phyloP scores from a whole-genome alignment of 2,888 invertebrate genomes.

The Morpho helenor region DNA sequence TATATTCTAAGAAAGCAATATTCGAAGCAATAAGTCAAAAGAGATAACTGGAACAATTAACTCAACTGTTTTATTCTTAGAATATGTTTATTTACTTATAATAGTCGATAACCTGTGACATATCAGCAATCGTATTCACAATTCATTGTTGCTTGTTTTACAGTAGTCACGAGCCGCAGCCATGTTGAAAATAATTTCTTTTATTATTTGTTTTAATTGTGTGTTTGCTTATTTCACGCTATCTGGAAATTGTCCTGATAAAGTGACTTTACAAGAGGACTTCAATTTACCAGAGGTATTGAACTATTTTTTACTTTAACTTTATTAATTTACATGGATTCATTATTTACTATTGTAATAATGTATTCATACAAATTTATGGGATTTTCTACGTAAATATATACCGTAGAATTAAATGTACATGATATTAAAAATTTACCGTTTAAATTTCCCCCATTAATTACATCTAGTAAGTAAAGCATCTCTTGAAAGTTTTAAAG shows the following conservation, averaged over 20 bases:
- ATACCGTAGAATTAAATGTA: too few species aligned
- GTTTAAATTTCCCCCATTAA: too few species aligned
- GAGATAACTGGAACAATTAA: slow-evolving; percentile 3
- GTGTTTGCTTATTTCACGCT: slow-evolving; percentile 53
- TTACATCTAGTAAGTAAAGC: too few species aligned
- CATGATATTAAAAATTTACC: too few species aligned
- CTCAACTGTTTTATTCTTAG: slow-evolving; percentile 20
- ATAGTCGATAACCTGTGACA: slow-evolving; percentile 31
- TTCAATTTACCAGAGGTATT: slow-evolving; percentile 54
- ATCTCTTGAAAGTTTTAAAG: too few species aligned
- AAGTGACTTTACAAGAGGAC: slow-evolving; percentile 46
- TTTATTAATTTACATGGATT: neutral
- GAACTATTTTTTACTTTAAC: too few species aligned
- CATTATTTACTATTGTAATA: too few species aligned
- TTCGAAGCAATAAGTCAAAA: too few species aligned
- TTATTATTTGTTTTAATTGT: slow-evolving; percentile 33
- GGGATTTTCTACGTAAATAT: too few species aligned
- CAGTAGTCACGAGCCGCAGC: slow-evolving; percentile 14
- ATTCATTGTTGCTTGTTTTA: slow-evolving; percentile 8
- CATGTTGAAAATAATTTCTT: slow-evolving; percentile 40
- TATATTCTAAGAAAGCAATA: too few species aligned
- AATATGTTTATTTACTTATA: slow-evolving; percentile 12
- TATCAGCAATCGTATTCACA: slow-evolving; percentile 8
- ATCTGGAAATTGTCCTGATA: slow-evolving; percentile 57
- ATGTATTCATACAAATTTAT: too few species aligned